A percentile compares a stretch with the other conserved stretches of the same genome.
Evolutionary conservation across 2,113 vertebrate genomes (phyloP).

Genomic region (Coracopsis vasa): DNA sequence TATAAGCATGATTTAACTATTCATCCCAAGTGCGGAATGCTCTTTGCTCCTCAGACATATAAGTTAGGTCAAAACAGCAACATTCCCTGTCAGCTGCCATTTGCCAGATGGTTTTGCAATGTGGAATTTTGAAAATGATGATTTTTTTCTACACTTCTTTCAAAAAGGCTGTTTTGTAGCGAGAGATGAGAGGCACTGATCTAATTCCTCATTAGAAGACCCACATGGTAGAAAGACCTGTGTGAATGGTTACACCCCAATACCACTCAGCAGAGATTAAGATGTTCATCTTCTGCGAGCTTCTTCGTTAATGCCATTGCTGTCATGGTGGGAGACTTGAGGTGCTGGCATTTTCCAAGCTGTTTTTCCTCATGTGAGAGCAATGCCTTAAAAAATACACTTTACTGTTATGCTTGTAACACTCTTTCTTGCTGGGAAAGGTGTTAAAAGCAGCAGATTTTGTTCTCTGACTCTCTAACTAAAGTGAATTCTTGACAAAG

Average conservation of each 20-base stretch:
- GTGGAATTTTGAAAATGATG: background rate
- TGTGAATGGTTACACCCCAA: background rate
- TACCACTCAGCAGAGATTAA: background rate
- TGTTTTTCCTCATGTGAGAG: background rate
- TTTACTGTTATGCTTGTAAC: background rate
- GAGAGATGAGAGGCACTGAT: background rate
- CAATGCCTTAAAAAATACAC: background rate
- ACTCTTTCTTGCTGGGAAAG: background rate
- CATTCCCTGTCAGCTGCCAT: background rate
- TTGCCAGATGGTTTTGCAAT: background rate
- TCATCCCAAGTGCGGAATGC: background rate
- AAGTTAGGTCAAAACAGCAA: background rate
- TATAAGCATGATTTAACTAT: background rate
- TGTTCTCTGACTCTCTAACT: background rate
- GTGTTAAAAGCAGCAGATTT: background rate
- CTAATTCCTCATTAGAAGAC: background rate
- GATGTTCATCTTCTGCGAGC: background rate
- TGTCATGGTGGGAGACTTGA: background rate
- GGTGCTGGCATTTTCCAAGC: background rate
- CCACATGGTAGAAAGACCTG: background rate
- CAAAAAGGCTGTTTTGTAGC: background rate
- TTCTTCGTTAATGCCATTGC: background rate
- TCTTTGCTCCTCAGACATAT: background rate
- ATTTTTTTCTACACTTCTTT: background rate
- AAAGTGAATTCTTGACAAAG: background rate